Base-by-base conservation (phyloP, 1,140 invertebrate genomes). In the Drosophila parvula region DNA sequence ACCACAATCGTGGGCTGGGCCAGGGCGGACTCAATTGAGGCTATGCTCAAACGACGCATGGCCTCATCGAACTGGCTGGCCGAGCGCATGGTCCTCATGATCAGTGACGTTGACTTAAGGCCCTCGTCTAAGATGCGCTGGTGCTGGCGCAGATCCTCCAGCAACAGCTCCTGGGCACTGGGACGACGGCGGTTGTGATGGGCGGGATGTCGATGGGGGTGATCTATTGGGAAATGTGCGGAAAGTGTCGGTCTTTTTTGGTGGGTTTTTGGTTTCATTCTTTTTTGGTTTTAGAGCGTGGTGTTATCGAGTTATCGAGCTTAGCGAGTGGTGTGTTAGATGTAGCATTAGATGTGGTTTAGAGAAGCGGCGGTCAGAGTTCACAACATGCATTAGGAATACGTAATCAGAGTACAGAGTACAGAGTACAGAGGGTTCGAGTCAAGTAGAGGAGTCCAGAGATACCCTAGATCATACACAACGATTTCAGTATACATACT, bases 11-110 rank as follows among this genome's bases (percentile, higher is more conserved):
- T 51, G 32, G 90, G 78, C 48, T 84, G 86, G 5, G 81, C 69
- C 27, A 81, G 40, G 0, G 75, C 81, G 60, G 88, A 90, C 78
- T 91, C 90, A 60, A 90, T 74, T 45, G 90, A 91, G 43, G 88
- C 84, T 61, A 91, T 91, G 73, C 90, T 91, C 57, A 92, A 57
- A 27, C 91, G 81, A 16, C 88, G 82, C 91, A 92, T 91, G 53
- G 91, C 91, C 56, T 91, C 91, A 81, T 92, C 91, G 75, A 91
- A 92, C 76, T 91, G 82, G 44, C 61, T 92, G 27, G 90, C 88
- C 38, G 91, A 91, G 11, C 90, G 88, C 85, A 92, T 90, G 5
- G 91, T 92, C 59, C 76, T 83, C 67, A 92, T 92, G 14, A 92
- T 92, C 18, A 92, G 67, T n/a, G 91, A 90, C 0, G 91, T 92